Base-by-base conservation (phyloP, 2,113 vertebrate species). In the Beaufortia kweichowensis region DNA sequence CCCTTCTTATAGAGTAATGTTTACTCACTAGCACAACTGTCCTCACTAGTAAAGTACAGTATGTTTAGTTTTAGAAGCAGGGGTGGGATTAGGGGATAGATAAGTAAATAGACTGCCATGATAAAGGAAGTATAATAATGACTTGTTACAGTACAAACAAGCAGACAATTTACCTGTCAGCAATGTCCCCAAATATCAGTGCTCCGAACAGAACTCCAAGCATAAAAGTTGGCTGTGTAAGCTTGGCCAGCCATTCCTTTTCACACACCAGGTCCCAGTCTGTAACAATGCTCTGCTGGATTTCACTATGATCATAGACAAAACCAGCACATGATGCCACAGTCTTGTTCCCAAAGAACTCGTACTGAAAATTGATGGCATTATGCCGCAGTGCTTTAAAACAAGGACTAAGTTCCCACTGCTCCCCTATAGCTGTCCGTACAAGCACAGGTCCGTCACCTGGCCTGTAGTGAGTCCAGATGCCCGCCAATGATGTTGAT, bases 251-350 rank as follows among this genome's bases (percentile, higher is more conserved):
- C 95, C 94, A 97, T 86, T 94, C 94, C 39, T 71, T 85, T 10
- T 95, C 93, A 86, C 97, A 98, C 81, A 98, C 95, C 86, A 98
- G 86, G 82, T 95, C 89, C 96, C 95, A 96, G 33, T 95, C 90
- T 0, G 93, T 96, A 69, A 98, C 95, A 46, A 96, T 93, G 61
- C 92, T 97, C 76, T 91, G 94, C 29, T 91, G 79, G 82, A 96
- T 89, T 41, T 96, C 89, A 1, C 84, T 92, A 11, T 84, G 88
- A 72, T 98, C 95, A 24, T 93, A 98, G 56, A 92, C 66, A 76
- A 93, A 96, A 68, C 88, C 89, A 62, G 90, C 91, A 81, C 96
- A 98, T 14, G 86, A 62, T 80, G 80, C 89, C 9, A 86, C 10
- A 0, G 90, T 92, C 77, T 90, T 95, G 82, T 91, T 94, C 78